phyloP scores from a whole-genome alignment of 2,797 vertebrate species.

The Chiropotes sagulatus region DNA sequence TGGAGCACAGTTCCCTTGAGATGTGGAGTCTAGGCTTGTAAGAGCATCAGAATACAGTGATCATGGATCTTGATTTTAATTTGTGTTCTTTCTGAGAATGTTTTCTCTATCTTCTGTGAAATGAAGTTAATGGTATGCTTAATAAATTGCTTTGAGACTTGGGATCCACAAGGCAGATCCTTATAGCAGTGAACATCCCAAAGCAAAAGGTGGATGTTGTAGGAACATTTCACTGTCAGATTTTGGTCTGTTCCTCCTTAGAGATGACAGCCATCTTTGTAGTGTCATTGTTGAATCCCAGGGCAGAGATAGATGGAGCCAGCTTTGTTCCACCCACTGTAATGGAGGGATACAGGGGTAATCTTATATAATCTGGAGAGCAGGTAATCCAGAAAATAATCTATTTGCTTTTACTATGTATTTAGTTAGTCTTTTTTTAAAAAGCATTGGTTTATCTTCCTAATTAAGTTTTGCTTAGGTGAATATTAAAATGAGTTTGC shows the following conservation, averaged over 20 bases:
- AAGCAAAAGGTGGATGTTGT: neutral
- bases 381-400: neutral
- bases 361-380: neutral
- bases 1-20: neutral
- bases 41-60: neutral
- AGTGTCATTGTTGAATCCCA: neutral
- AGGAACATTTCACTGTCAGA: neutral
- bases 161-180: neutral
- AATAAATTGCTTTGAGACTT: constrained; percentile 46
- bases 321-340: neutral
- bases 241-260: neutral
- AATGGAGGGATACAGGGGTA: neutral
- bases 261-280: neutral
- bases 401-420: neutral
- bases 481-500: constrained; percentile 57
- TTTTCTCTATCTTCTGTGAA: constrained; percentile 4
- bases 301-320: neutral
- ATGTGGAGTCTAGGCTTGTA: neutral
- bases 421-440: neutral
- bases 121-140: constrained; percentile 27
- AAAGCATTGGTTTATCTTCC: neutral
- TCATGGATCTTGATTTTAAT: neutral
- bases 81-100: neutral
- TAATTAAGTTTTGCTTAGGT: constrained; percentile 56
- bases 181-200: neutral